Evolutionary conservation across 2,113 vertebrate species (phyloP).

Genomic region (Oriolus oriolus): DNA sequence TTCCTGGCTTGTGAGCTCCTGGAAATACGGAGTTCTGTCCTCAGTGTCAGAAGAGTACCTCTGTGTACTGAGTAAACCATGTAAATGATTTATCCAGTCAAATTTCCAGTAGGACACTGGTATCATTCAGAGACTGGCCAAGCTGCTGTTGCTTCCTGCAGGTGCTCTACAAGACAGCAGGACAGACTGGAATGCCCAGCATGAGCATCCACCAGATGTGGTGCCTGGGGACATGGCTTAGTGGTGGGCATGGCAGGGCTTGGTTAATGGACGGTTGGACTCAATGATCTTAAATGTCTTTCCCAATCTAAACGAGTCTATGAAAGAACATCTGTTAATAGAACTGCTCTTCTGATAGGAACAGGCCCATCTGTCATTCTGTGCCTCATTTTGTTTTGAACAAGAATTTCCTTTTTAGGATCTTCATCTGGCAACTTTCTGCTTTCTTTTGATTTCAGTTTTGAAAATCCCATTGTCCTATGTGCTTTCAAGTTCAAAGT

Average conservation of each 20-base stretch:
- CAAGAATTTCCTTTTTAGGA: not conserved
- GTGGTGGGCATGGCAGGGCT: not conserved
- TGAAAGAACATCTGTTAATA: not conserved
- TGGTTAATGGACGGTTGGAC: not conserved
- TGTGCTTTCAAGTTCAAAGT: conserved; percentile 55
- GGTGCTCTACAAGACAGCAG: not conserved
- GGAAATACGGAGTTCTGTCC: not conserved
- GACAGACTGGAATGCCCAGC: not conserved
- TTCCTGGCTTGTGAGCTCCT: not conserved
- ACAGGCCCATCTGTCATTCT: conserved; percentile 3
- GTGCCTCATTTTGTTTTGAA: conserved; percentile 22
- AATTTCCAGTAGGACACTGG: not conserved
- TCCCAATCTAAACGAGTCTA: not conserved
- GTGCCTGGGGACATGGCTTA: not conserved
- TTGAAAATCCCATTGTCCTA: conserved; percentile 41
- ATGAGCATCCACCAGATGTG: not conserved
- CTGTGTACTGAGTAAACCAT: not conserved
- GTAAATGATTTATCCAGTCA: not conserved
- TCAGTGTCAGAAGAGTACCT: not conserved
- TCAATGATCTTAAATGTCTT: not conserved
- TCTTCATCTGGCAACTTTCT: conserved; percentile 46
- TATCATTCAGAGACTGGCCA: not conserved
- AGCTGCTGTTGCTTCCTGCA: not conserved
- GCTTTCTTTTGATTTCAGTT: conserved; percentile 43
- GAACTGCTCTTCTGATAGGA: not conserved